phyloP scores from a whole-genome alignment of 1,140 invertebrate genomes.

The Nixonia krombeini region DNA sequence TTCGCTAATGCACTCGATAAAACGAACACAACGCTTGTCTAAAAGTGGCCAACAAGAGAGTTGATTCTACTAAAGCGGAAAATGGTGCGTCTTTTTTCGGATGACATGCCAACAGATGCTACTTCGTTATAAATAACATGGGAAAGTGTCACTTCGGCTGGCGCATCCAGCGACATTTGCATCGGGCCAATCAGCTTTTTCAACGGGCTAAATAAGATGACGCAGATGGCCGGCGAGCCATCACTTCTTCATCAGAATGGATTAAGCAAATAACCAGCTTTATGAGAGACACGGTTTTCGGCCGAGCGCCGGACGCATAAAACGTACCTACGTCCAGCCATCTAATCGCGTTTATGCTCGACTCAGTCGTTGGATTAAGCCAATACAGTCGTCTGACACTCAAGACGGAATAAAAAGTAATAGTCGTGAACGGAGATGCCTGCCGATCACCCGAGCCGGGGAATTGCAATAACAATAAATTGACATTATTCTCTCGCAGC shows the following conservation, averaged over 20 bases:
- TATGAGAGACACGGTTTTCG: slow-evolving; percentile 14
- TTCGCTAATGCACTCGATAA: too few relatives aligned
- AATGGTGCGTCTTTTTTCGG: too few relatives aligned
- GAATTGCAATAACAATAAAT: neutral
- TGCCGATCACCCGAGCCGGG: neutral
- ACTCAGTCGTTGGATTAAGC: neutral
- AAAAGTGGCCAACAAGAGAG: too few relatives aligned
- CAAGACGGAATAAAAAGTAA: neutral
- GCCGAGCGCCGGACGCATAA: neutral
- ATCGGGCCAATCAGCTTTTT: too few relatives aligned
- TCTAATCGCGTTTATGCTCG: slow-evolving; percentile 12
- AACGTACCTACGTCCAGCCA: neutral
- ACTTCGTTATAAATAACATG: too few relatives aligned
- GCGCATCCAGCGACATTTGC: too few relatives aligned
- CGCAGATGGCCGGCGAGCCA: neutral
- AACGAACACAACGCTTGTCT: too few relatives aligned
- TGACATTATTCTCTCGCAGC: too few relatives aligned
- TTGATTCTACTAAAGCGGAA: too few relatives aligned
- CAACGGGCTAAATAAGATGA: slow-evolving; percentile 13
- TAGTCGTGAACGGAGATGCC: neutral
- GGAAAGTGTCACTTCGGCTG: too few relatives aligned
- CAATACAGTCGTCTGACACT: neutral
- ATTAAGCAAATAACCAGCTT: slow-evolving; percentile 24
- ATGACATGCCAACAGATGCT: too few relatives aligned
- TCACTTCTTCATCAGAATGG: slow-evolving; percentile 14